These are phyloP conservation scores for Avahi laniger DNA, from an alignment of 2,797 vertebrate species.

Conservation along the genomic window DNA sequence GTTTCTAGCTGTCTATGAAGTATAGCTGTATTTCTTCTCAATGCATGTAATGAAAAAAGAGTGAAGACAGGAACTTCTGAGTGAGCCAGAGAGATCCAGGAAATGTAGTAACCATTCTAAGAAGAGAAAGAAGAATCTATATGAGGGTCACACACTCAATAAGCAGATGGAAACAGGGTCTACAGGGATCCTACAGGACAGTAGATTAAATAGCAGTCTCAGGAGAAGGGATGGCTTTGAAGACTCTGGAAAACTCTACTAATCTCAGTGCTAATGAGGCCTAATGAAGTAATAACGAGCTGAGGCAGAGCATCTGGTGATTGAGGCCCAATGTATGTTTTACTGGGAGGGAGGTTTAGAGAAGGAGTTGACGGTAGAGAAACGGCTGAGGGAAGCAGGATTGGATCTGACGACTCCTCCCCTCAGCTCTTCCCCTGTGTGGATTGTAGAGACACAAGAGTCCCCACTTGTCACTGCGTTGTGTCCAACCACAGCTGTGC, in stretches of 20 bases:
- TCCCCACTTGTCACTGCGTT: not conserved
- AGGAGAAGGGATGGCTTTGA: not conserved
- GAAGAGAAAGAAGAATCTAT: not conserved
- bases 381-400: not conserved
- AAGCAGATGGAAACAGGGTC: not conserved
- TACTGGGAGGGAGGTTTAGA: not conserved
- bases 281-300: not conserved
- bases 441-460: not conserved
- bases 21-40: not conserved
- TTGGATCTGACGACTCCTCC: not conserved
- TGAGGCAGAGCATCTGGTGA: not conserved
- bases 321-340: not conserved
- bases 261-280: not conserved
- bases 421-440: not conserved
- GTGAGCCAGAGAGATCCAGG: not conserved
- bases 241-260: not conserved
- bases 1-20: not conserved
- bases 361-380: not conserved
- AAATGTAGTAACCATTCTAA: not conserved
- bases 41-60: not conserved
- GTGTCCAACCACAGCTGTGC: not conserved
- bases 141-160: not conserved
- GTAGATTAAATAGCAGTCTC: not conserved
- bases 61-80: not conserved
- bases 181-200: not conserved